These are phyloP conservation scores for Adelges cooleyi DNA, from an alignment of 1,140 invertebrate species.

Conservation along the genomic window DNA sequence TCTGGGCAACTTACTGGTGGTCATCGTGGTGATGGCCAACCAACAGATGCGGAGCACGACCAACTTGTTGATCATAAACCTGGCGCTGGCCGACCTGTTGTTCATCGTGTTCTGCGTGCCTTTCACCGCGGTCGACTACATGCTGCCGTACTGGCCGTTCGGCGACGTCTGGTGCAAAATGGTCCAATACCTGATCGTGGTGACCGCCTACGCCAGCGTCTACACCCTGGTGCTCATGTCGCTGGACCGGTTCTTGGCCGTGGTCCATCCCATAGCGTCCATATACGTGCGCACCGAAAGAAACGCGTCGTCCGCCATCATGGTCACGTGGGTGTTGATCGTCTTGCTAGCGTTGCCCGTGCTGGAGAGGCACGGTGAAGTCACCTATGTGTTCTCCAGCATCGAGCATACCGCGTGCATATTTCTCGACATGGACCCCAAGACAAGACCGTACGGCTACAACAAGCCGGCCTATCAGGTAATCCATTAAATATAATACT, in stretches of 20 bases:
- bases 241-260: conserved; percentile 84
- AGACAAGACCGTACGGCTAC: conserved; percentile 42
- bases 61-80: conserved; percentile 80
- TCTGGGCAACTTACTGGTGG: conserved; percentile 70
- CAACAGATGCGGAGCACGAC: conserved; percentile 86
- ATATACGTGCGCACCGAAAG: conserved; percentile 76
- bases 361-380: conserved; percentile 65
- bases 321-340: conserved; percentile 69
- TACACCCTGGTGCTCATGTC: conserved; percentile 94
- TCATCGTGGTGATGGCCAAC: conserved; percentile 66
- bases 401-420: conserved; percentile 52
- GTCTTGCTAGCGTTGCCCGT: conserved; percentile 62
- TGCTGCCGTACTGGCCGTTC: conserved; percentile 79
- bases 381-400: conserved; percentile 49
- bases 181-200: conserved; percentile 69
- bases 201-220: conserved; percentile 85
- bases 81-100: conserved; percentile 79
- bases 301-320: conserved; percentile 69
- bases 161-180: conserved; percentile 83
- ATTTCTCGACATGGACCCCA: conserved; percentile 45
- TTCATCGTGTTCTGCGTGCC: conserved; percentile 95
- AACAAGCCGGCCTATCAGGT: conserved; percentile 55
- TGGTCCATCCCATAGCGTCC: conserved; percentile 84
- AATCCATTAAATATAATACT: conserved; percentile 37
- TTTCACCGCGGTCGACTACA: conserved; percentile 81